Conservation (phyloP, 2,888 invertebrate genomes). For the Balanococcus diminutus region DNA sequence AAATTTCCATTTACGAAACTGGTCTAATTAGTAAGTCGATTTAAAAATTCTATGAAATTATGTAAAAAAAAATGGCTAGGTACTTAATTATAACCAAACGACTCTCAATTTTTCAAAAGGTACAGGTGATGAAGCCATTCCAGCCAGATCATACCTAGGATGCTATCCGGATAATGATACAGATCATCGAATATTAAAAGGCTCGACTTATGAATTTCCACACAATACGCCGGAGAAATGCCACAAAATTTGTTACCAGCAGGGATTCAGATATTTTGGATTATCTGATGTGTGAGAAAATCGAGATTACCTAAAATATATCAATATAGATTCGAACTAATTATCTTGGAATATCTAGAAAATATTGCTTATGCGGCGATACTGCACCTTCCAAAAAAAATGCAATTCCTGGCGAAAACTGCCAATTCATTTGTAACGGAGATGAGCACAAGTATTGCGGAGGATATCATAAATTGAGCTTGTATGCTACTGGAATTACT, state of each 20-base stretch:
- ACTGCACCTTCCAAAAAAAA: too few species aligned
- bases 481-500: constrained; percentile 58
- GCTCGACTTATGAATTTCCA: constrained; percentile 55
- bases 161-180: constrained; percentile 57
- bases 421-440: constrained; percentile 56
- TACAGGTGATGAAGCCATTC: not conserved
- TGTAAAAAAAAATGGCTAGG: too few species aligned
- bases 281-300: constrained; percentile 57
- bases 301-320: too few species aligned
- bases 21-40: not conserved
- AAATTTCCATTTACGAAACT: not conserved
- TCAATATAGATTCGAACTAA: too few species aligned
- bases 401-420: too few species aligned
- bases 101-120: too few species aligned
- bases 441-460: constrained; percentile 57
- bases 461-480: constrained; percentile 57
- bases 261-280: constrained; percentile 58
- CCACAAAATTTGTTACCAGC: constrained; percentile 57
- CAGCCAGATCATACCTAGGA: constrained; percentile 56
- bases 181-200: constrained; percentile 57
- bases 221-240: constrained; percentile 57
- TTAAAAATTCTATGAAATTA: too few species aligned
- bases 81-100: too few species aligned
- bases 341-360: too few species aligned
- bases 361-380: too few species aligned